A percentile compares a stretch with the other conserved stretches of the same genome.
Conservation (phyloP, 2,888 invertebrate genomes). For the Ypsolopha sequella region DNA sequence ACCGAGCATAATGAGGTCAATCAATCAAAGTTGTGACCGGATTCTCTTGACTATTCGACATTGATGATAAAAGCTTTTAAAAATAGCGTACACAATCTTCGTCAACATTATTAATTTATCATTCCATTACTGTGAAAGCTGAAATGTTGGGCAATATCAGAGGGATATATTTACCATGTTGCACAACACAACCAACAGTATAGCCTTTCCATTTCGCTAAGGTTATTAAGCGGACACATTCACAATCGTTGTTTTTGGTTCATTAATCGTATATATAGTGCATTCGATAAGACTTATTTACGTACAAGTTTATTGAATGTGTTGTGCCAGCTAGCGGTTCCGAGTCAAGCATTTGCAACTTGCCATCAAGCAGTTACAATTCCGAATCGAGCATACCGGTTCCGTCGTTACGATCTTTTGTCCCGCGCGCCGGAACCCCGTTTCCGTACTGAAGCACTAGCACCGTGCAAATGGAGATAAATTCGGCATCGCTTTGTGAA, state of each 20-base stretch:
- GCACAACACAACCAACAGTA: no score
- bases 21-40: no score
- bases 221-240: no score
- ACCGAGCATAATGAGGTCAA: no score
- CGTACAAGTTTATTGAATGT: neutral
- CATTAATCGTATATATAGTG: neutral
- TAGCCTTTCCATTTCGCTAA: no score
- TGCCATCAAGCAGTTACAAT: constrained; percentile 29
- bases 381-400: constrained; percentile 37
- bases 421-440: constrained; percentile 35
- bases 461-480: constrained; percentile 42
- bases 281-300: neutral
- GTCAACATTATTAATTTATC: no score
- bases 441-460: constrained; percentile 25
- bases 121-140: no score
- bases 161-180: no score
- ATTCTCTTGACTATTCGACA: no score
- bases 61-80: no score
- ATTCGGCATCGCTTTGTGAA: constrained; percentile 27
- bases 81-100: no score
- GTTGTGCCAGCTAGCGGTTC: neutral
- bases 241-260: neutral
- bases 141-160: no score
- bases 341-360: neutral
- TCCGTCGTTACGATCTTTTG: constrained; percentile 43